A percentile compares a stretch with the other conserved stretches of the same genome.
Evolutionary conservation across 64 coral and sea anemone species (phyloP).

Genomic region (Acropora tenuis): DNA sequence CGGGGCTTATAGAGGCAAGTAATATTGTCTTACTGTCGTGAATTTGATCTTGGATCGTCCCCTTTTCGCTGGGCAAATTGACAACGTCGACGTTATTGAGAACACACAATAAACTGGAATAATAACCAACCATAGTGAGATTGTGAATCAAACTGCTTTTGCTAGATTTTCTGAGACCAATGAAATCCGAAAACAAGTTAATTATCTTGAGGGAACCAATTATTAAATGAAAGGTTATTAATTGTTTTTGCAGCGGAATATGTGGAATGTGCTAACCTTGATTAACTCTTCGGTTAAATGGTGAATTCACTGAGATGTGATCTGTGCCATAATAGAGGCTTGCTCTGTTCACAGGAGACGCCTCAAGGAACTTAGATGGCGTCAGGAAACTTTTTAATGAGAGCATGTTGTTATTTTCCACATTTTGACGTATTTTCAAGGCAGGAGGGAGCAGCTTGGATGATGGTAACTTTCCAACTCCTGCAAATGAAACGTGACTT

Average conservation of each 20-base stretch:
- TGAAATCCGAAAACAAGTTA: no score
- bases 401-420: constrained; percentile 6
- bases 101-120: no score
- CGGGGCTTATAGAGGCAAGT: no score
- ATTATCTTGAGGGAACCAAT: no score
- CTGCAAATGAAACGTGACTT: constrained; percentile 9
- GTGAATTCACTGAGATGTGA: not conserved
- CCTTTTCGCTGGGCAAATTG: no score
- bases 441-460: constrained; percentile 24
- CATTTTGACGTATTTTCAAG: constrained; percentile 7
- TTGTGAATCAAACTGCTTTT: no score
- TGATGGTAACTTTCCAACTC: constrained; percentile 3
- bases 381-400: constrained; percentile 49
- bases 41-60: no score
- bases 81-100: no score
- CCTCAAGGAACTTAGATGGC: constrained; percentile 40
- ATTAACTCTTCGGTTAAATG: not conserved
- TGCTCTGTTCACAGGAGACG: constrained; percentile 25
- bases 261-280: constrained; percentile 3
- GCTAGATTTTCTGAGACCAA: no score
- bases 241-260: no score
- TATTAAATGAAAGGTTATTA: no score
- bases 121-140: no score
- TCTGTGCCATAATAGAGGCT: not conserved
- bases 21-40: not conserved